Evolutionary conservation across 2,888 invertebrate species (phyloP).

Genomic region (Dyspetes luteomarginatus): DNA sequence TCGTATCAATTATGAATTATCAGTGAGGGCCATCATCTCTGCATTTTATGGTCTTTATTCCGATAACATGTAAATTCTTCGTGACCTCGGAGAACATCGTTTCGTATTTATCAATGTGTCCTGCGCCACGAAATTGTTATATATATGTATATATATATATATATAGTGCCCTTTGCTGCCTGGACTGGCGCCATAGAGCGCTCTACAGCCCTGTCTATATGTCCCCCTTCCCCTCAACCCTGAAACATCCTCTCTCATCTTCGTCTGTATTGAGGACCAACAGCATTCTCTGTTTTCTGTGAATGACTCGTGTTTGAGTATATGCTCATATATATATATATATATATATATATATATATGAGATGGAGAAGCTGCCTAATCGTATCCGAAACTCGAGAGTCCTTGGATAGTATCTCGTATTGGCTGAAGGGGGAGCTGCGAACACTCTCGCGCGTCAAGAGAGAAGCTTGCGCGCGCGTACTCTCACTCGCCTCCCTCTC

Average conservation of each 20-base stretch:
- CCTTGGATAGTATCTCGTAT: conserved; percentile 43
- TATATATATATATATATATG: background rate
- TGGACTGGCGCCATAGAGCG: conserved; percentile 33
- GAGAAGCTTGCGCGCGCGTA: conserved; percentile 61
- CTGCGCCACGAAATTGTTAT: conserved; percentile 5
- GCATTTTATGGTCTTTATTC: background rate
- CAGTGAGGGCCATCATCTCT: background rate
- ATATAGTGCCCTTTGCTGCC: background rate
- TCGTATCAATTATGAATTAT: background rate
- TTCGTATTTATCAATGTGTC: conserved; percentile 33
- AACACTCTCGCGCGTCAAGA: conserved; percentile 67
- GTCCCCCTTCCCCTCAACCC: conserved; percentile 21
- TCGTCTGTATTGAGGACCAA: conserved; percentile 31
- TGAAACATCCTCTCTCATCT: conserved; percentile 25
- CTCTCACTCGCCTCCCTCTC: conserved; percentile 50
- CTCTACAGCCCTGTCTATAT: background rate
- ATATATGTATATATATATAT: background rate
- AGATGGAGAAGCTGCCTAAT: conserved; percentile 45
- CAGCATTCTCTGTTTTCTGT: conserved; percentile 77
- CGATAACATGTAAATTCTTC: conserved; percentile 2
- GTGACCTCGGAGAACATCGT: conserved; percentile 13
- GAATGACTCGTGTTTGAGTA: conserved; percentile 77
- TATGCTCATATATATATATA: conserved; percentile 54
- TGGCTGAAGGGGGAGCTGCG: conserved; percentile 27
- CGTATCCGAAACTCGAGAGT: conserved; percentile 49